Percentiles rank a stretch among this genome's conserved stretches.
Evolutionary conservation across 2,797 vertebrate species (phyloP).

Genomic region (Cynodonichthys magdalenae): DNA sequence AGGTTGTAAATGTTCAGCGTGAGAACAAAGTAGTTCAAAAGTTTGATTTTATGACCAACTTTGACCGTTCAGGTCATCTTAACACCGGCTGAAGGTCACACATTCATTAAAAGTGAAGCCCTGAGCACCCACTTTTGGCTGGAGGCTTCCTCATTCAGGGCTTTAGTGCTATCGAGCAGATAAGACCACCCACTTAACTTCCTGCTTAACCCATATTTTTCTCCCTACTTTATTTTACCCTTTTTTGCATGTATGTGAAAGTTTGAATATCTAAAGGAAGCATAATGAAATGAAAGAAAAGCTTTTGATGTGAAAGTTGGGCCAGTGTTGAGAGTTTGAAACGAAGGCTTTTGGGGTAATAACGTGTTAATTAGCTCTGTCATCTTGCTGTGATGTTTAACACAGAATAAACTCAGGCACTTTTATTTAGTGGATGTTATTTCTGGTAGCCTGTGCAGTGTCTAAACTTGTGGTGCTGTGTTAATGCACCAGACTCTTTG

Average conservation of each 20-base stretch:
- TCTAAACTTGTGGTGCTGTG: slow-evolving; percentile 8
- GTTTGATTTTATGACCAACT: background rate
- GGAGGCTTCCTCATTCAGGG: background rate
- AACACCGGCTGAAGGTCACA: background rate
- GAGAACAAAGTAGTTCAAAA: background rate
- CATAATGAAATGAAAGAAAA: background rate
- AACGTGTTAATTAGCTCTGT: slow-evolving; percentile 3
- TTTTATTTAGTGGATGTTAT: background rate
- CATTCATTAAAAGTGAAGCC: background rate
- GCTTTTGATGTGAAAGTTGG: background rate
- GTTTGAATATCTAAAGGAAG: background rate
- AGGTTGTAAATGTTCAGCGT: background rate
- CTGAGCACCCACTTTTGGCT: background rate
- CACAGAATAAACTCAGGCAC: background rate
- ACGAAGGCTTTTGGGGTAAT: background rate
- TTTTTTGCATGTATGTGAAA: background rate
- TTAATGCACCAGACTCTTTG: slow-evolving; percentile 1
- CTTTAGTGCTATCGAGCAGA: background rate
- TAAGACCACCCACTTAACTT: slow-evolving; percentile 3
- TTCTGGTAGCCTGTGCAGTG: background rate
- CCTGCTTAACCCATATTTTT: background rate
- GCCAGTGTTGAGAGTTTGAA: background rate
- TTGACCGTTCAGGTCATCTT: background rate
- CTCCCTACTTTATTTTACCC: background rate
- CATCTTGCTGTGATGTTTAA: background rate